phyloP scores from a whole-genome alignment of 2,888 invertebrate genomes.

The Trachelus stipa region DNA sequence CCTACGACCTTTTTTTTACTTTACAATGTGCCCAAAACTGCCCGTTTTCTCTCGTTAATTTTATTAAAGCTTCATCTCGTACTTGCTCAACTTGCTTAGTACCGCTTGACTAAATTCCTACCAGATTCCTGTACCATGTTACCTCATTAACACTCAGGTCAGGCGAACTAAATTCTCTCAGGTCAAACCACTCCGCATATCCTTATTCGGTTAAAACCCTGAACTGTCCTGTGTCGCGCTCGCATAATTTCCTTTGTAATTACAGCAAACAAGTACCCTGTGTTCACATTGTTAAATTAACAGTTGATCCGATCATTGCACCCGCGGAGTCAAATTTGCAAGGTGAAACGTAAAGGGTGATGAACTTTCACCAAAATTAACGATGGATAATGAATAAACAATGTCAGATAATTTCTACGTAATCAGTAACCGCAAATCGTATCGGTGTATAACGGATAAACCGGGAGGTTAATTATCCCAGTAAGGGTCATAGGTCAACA shows the following conservation, averaged over 20 bases:
- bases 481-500: background rate
- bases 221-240: slow-evolving; percentile 55
- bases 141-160: slow-evolving; percentile 36
- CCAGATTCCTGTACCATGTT: slow-evolving; percentile 26
- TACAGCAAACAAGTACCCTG: slow-evolving; percentile 47
- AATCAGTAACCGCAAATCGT: background rate
- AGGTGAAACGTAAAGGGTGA: background rate
- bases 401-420: background rate
- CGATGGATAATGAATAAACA: background rate
- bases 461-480: background rate
- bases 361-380: background rate
- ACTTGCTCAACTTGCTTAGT: background rate
- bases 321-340: background rate
- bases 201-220: slow-evolving; percentile 54
- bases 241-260: slow-evolving; percentile 58
- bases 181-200: slow-evolving; percentile 34
- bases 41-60: background rate
- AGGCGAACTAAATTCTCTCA: slow-evolving; percentile 39
- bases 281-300: background rate
- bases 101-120: slow-evolving; percentile 9
- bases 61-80: background rate
- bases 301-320: background rate
- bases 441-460: background rate
- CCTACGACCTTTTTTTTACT: background rate
- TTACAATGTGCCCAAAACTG: background rate